Base-by-base conservation (phyloP, 2,113 vertebrate species). In the Strigops habroptila region DNA sequence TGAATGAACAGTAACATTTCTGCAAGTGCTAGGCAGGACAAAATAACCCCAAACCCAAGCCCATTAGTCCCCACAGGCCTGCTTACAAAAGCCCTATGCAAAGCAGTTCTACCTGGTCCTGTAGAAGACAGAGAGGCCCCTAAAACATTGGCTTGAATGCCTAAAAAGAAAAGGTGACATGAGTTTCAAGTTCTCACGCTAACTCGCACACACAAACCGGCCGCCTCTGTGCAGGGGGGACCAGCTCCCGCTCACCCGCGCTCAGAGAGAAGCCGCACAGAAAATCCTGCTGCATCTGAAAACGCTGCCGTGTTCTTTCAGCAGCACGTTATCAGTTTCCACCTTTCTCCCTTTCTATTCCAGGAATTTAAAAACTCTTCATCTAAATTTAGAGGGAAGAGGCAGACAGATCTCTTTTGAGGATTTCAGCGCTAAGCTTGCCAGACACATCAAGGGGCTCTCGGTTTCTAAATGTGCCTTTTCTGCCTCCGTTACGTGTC, bases 51-150 rank as follows among this genome's bases (percentile, higher is more conserved):
- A 89, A 96, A 93, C 96, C 96, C 95, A 76, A 93, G 77, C 95
- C 96, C 96, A 2, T 81, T 5, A 76, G 48, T 82, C 95, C 95
- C 93, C 95, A 96, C 82, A 97, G 93, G 63, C 91, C 90, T 90
- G 93, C 95, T 96, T 88, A 96, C 31, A 67, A 93, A 92, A 96
- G 93, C 88, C 95, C 96, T 96, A 73, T 82, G 86, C 90, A 96
- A 96, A 97, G 94, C 81, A 96, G 69, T 88, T 97, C 96, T 95
- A 97, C 94, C 87, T 95, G 96, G 95, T 92, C 88, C 87, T 96
- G 92, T 94, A 97, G 95, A 94, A 95, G 91, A 96, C 90, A 96
- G 93, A 97, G 91, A 96, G 88, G 91, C 93, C 94, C 92, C 92
- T 96, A 93, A 97, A 97, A 96, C 93, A 92, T 12, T 97, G 93